Evolutionary conservation across 2,797 vertebrate genomes (phyloP).

Genomic region (Sebastes steindachneri): DNA sequence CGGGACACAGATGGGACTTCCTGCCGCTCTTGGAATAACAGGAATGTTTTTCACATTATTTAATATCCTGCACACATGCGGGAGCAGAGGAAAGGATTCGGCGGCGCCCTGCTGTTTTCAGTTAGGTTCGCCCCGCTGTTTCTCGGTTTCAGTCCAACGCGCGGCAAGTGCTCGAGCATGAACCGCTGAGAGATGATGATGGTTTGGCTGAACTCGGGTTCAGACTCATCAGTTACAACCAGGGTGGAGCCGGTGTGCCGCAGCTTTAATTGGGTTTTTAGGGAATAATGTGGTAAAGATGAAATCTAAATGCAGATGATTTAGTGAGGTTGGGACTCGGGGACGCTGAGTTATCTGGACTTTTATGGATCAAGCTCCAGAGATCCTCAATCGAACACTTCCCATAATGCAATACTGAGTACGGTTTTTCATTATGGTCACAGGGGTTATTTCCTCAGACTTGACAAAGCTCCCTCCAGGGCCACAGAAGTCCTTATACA

Average conservation of each 20-base stretch:
- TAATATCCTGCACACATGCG: constrained; percentile 56
- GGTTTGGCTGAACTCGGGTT: background rate
- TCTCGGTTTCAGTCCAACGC: constrained; percentile 19
- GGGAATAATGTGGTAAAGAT: constrained; percentile 29
- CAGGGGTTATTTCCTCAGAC: background rate
- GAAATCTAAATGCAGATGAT: constrained; percentile 6
- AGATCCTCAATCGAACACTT: background rate
- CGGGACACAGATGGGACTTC: constrained; percentile 69
- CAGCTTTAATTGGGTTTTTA: constrained; percentile 29
- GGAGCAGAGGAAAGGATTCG: constrained; percentile 14
- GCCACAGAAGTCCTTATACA: background rate
- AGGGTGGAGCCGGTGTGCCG: background rate
- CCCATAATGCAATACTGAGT: background rate
- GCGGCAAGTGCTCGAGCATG: background rate
- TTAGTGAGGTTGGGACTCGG: constrained; percentile 3
- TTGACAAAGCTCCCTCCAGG: background rate
- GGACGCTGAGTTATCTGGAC: background rate
- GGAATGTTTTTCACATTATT: constrained; percentile 57
- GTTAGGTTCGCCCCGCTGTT: constrained; percentile 18
- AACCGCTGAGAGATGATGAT: background rate
- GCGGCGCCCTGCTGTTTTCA: constrained; percentile 22
- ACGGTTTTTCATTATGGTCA: background rate
- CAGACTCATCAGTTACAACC: constrained; percentile 10
- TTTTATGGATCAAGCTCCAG: background rate
- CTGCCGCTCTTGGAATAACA: constrained; percentile 54